phyloP scores from a whole-genome alignment of 35 echinoderm and acorn worm genomes.

The Acanthaster planci region DNA sequence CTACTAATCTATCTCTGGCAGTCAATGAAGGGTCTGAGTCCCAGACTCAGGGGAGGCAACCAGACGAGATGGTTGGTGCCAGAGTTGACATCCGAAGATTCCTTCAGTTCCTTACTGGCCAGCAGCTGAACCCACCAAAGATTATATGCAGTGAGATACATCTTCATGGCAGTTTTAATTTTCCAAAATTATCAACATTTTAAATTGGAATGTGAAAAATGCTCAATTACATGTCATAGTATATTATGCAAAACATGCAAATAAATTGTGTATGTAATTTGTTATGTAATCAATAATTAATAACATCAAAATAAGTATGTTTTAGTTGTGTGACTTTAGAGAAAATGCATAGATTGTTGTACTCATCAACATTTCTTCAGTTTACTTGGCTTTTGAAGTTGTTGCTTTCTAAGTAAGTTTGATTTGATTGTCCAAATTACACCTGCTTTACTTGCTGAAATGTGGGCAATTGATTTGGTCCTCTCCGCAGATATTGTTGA shows the following conservation, averaged over 20 bases:
- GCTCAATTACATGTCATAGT: no score
- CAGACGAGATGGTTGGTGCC: constrained; percentile 59
- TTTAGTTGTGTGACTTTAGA: no score
- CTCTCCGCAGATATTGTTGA: constrained; percentile 83
- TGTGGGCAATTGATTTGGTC: neutral
- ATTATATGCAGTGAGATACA: constrained; percentile 94
- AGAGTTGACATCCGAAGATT: constrained; percentile 94
- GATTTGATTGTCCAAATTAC: no score
- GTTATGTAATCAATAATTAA: no score
- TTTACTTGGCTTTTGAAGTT: neutral
- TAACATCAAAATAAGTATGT: no score
- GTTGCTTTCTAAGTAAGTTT: neutral
- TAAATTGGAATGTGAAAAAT: no score
- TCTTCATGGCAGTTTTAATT: neutral
- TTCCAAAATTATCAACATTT: no score
- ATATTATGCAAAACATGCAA: no score
- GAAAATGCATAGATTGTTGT: no score
- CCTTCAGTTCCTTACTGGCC: constrained; percentile 78
- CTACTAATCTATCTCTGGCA: neutral
- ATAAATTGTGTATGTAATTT: no score
- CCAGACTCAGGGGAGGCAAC: constrained; percentile 42
- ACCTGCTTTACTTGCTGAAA: no score
- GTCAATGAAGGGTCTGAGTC: constrained; percentile 38
- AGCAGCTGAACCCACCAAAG: constrained; percentile 75
- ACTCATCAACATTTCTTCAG: no score